Conservation (phyloP, 2,797 vertebrate species). For the Anolis apletophallus region DNA sequence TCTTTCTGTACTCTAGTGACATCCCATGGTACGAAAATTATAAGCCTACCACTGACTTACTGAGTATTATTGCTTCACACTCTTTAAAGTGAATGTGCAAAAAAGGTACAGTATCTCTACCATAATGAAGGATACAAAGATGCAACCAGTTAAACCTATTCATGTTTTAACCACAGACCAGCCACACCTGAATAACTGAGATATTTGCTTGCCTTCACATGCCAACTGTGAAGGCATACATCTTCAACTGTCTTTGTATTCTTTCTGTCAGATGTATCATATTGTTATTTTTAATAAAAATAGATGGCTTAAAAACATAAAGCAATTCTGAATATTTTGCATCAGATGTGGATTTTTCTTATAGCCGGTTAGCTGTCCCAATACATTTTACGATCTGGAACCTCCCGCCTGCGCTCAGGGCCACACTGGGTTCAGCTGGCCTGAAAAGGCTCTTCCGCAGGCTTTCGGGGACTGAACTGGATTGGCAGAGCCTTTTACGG, state of each 20-base stretch:
- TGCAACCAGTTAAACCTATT: not conserved
- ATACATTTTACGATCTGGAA: too few species aligned
- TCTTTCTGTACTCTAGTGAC: slow-evolving; percentile 64
- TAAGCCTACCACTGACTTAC: slow-evolving; percentile 36
- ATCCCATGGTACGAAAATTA: slow-evolving; percentile 42
- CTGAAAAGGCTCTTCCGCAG: too few species aligned
- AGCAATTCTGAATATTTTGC: not conserved
- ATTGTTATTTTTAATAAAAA: slow-evolving; percentile 8
- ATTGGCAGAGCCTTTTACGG: too few species aligned
- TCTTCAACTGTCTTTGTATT: slow-evolving; percentile 5
- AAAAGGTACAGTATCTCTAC: not conserved
- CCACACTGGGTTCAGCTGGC: too few species aligned
- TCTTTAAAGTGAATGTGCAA: not conserved
- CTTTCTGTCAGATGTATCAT: slow-evolving; percentile 15
- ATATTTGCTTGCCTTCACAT: not conserved
- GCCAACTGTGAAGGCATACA: slow-evolving; percentile 15
- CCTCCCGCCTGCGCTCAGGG: too few species aligned
- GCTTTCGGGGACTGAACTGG: too few species aligned
- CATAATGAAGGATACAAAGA: not conserved
- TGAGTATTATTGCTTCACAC: not conserved
- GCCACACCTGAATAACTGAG: slow-evolving; percentile 1
- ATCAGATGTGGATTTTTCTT: not conserved
- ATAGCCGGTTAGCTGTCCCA: not conserved
- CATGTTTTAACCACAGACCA: not conserved
- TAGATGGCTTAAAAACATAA: not conserved